phyloP scores from a whole-genome alignment of 1,140 invertebrate genomes.

The Ctenoplectra terminalis region DNA sequence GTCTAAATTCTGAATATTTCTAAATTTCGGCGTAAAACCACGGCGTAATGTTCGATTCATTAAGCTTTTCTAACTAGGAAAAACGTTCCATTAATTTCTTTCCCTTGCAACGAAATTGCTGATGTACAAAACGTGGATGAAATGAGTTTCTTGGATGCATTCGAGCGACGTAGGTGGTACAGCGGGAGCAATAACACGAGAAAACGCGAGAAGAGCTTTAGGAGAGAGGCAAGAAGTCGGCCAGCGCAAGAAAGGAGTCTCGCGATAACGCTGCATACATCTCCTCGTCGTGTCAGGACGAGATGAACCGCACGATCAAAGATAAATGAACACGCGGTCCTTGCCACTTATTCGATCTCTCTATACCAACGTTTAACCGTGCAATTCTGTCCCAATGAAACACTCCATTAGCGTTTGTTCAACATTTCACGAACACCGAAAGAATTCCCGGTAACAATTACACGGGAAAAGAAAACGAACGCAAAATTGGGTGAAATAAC shows the following conservation, averaged over 20 bases:
- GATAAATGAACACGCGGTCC: constrained; percentile 33
- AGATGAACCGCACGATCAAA: constrained; percentile 47
- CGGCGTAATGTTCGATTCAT: too few species aligned
- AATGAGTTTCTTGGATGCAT: neutral
- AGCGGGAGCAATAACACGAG: constrained; percentile 42
- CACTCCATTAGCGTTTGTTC: neutral
- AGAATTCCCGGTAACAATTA: neutral
- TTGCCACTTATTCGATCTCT: constrained; percentile 50
- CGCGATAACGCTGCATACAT: constrained; percentile 51
- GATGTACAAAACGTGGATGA: neutral
- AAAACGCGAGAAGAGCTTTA: constrained; percentile 32
- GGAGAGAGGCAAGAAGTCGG: constrained; percentile 40
- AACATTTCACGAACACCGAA: neutral
- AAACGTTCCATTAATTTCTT: neutral
- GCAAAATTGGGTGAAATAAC: neutral
- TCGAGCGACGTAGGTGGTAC: constrained; percentile 42
- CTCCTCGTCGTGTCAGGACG: constrained; percentile 40
- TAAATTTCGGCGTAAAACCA: too few species aligned
- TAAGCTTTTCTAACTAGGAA: too few species aligned
- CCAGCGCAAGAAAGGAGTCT: constrained; percentile 43
- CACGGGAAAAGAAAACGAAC: neutral
- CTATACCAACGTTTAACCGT: neutral
- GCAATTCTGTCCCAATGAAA: neutral
- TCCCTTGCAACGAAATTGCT: neutral
- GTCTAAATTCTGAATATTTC: too few species aligned